phyloP scores from a whole-genome alignment of 2,113 vertebrate genomes.

The Leptobrachium ailaonicum region DNA sequence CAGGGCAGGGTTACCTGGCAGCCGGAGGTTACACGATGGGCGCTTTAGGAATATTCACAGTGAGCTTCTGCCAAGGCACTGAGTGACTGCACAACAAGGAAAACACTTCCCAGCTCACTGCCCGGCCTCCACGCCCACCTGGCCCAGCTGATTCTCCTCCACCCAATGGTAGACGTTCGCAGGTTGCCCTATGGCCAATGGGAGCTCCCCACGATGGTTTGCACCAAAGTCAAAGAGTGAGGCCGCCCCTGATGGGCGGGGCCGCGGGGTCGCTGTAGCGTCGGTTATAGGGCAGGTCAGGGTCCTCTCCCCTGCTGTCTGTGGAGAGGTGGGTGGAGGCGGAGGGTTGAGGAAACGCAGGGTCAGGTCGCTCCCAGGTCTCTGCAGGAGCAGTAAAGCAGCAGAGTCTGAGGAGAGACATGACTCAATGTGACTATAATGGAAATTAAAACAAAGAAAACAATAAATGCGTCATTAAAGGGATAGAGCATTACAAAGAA shows the following conservation, averaged over 20 bases:
- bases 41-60: not conserved
- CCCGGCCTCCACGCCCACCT: not conserved
- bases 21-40: not conserved
- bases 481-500: too few relatives aligned
- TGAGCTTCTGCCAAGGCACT: not conserved
- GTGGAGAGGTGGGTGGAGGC: too few relatives aligned
- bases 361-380: too few relatives aligned
- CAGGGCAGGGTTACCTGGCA: not conserved
- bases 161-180: not conserved
- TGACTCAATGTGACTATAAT: too few relatives aligned
- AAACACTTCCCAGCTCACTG: not conserved
- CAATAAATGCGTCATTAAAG: too few relatives aligned
- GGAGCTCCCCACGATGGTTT: not conserved
- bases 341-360: too few relatives aligned
- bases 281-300: too few relatives aligned
- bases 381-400: too few relatives aligned
- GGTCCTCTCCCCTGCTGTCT: too few relatives aligned
- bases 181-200: not conserved
- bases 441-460: too few relatives aligned
- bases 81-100: not conserved
- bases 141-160: slow-evolving; percentile 21
- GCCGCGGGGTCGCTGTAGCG: not conserved
- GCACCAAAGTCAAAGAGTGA: not conserved
- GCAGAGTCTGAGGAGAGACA: too few relatives aligned
- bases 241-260: not conserved